These are phyloP conservation scores for Trypoxylus dichotomus DNA, from an alignment of 1,140 invertebrate species.

Conservation along the genomic window DNA sequence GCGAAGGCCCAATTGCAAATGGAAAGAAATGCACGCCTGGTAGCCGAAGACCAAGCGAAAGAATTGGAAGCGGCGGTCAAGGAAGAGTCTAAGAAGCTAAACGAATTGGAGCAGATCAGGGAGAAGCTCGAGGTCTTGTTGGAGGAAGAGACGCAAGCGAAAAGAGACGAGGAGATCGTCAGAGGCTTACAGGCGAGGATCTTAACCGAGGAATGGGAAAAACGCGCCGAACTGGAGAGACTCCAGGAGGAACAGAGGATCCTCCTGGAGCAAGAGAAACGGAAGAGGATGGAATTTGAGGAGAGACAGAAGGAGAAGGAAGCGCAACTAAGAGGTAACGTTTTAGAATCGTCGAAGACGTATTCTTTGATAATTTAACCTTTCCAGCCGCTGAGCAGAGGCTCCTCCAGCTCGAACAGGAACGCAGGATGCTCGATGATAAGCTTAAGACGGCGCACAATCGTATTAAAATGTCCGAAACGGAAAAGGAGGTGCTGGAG, in stretches of 20 bases:
- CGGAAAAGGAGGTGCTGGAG: constrained; percentile 66
- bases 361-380: neutral
- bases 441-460: constrained; percentile 67
- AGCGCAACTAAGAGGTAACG: constrained; percentile 62
- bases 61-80: constrained; percentile 68
- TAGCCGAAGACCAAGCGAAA: constrained; percentile 66
- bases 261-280: constrained; percentile 71
- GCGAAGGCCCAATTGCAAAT: constrained; percentile 62
- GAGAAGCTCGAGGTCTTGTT: constrained; percentile 67
- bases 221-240: constrained; percentile 74
- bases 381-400: constrained; percentile 66
- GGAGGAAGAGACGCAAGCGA: constrained; percentile 79
- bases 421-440: constrained; percentile 66
- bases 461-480: constrained; percentile 68
- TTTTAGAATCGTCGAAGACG: neutral
- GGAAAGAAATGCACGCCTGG: constrained; percentile 67
- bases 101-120: constrained; percentile 71
- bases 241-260: constrained; percentile 74
- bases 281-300: constrained; percentile 75
- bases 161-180: constrained; percentile 82
- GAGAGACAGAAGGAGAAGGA: constrained; percentile 71
- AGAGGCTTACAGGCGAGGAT: constrained; percentile 72
- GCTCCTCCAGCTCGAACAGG: constrained; percentile 68
- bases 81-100: constrained; percentile 69
- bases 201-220: constrained; percentile 81